phyloP scores from a whole-genome alignment of 35 echinoderm and acorn worm species.

The Diadema setosum region DNA sequence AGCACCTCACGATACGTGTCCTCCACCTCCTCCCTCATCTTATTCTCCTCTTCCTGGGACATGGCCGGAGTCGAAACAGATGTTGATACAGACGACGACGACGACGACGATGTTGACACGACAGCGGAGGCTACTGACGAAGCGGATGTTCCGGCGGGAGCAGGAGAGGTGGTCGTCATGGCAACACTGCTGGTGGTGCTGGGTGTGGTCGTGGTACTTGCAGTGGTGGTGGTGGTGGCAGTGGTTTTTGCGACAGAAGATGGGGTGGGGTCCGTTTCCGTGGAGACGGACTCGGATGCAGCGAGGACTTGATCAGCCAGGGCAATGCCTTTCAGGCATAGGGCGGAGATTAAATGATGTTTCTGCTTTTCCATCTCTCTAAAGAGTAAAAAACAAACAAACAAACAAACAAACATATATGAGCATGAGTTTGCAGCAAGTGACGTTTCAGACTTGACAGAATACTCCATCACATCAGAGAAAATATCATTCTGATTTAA shows the following conservation, averaged over 20 bases:
- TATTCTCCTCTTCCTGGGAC: constrained; percentile 46
- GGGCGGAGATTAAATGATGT: constrained; percentile 54
- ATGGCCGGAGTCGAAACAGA: background rate
- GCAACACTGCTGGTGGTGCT: background rate
- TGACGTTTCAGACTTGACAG: too few species aligned
- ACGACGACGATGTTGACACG: background rate
- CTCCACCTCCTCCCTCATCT: constrained; percentile 44
- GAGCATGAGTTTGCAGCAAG: too few species aligned
- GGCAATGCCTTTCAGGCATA: constrained; percentile 65
- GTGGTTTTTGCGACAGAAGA: background rate
- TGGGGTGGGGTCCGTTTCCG: background rate
- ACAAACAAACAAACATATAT: background rate
- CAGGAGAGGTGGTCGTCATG: background rate
- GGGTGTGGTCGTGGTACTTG: background rate
- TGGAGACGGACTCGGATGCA: background rate
- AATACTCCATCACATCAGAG: too few species aligned
- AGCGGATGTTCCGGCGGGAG: background rate
- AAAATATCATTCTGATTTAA: too few species aligned
- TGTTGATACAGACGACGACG: background rate
- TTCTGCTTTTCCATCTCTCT: constrained; percentile 96
- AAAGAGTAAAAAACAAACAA: background rate
- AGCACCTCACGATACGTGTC: constrained; percentile 68
- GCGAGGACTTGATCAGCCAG: constrained; percentile 55
- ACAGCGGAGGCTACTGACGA: background rate
- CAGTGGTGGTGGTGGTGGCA: background rate